phyloP scores from a whole-genome alignment of 2,888 invertebrate species.

The Abrostola triplasia region DNA sequence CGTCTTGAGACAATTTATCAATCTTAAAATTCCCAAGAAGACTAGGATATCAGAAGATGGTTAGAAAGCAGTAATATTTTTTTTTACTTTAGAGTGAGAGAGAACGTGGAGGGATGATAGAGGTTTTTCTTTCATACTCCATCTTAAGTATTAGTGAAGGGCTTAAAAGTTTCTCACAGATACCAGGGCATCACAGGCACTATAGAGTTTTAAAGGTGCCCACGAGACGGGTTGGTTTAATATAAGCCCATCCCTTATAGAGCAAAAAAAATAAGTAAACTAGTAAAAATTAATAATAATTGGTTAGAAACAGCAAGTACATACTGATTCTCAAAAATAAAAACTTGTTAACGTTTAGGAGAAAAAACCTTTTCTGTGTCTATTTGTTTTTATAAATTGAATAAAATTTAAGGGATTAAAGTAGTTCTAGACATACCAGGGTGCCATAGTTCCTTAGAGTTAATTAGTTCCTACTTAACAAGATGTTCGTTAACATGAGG shows the following conservation, averaged over 20 bases:
- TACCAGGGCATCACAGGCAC: conserved; percentile 39
- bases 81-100: background rate
- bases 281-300: background rate
- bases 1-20: conserved; percentile 1
- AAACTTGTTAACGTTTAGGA: background rate
- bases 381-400: background rate
- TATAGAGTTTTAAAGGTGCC: conserved; percentile 17
- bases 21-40: conserved; percentile 27
- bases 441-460: conserved; percentile 5
- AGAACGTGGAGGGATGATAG: background rate
- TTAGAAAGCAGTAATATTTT: background rate
- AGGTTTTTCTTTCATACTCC: background rate
- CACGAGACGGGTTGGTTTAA: background rate
- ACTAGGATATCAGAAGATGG: conserved; percentile 19
- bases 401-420: background rate
- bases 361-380: background rate
- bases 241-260: background rate
- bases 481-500: conserved; percentile 5
- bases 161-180: conserved; percentile 38
- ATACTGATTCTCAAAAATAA: no score
- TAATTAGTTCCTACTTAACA: conserved; percentile 5
- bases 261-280: background rate
- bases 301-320: background rate
- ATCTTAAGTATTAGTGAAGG: conserved; percentile 8
- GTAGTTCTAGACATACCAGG: conserved; percentile 33